A percentile compares a stretch with the other conserved stretches of the same genome.
Evolutionary conservation across 2,113 vertebrate genomes (phyloP).

Genomic region (Nerophis ophidion): DNA sequence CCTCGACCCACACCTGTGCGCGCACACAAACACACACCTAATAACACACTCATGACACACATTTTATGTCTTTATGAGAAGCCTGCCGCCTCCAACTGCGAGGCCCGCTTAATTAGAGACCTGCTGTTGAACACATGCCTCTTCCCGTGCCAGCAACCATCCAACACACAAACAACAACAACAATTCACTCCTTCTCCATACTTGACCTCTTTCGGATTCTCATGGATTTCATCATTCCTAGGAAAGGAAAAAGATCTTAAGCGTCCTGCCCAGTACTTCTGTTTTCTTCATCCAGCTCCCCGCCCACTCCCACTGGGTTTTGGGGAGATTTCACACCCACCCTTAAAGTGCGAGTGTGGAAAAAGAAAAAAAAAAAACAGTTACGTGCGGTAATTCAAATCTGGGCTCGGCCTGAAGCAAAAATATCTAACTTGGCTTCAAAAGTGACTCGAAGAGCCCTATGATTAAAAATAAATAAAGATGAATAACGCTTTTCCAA

Average conservation of each 20-base stretch:
- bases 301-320: background rate
- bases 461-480: background rate
- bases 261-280: background rate
- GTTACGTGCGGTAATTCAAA: background rate
- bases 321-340: background rate
- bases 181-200: background rate
- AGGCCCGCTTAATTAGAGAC: conserved; percentile 67
- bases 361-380: too few species aligned
- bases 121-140: conserved; percentile 54
- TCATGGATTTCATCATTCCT: background rate
- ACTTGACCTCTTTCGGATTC: background rate
- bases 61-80: conserved; percentile 42
- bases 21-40: background rate
- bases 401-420: background rate
- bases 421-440: background rate
- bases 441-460: background rate
- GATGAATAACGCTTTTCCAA: background rate
- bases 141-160: conserved; percentile 27
- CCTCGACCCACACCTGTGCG: background rate
- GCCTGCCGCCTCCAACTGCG: conserved; percentile 52
- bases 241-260: background rate
- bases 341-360: background rate
- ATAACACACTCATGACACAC: conserved; percentile 35
- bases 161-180: conserved; percentile 32
- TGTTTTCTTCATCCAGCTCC: conserved; percentile 2